Percentiles rank a stretch among this genome's conserved stretches.
Evolutionary conservation across 1,140 invertebrate species (phyloP).

Genomic region (Cyclina sinensis): DNA sequence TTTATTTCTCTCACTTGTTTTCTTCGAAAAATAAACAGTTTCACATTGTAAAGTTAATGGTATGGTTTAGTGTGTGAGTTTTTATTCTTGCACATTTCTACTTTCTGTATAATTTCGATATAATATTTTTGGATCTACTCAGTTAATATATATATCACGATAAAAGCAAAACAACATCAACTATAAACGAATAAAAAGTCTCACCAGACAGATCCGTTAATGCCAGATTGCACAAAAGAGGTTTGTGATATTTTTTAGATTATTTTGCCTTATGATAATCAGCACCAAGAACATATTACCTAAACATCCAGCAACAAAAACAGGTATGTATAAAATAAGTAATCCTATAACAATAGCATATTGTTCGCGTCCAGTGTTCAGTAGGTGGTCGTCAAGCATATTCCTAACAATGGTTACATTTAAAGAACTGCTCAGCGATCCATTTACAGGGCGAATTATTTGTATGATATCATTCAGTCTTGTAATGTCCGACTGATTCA

Average conservation of each 20-base stretch:
- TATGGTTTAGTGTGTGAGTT: too few relatives aligned
- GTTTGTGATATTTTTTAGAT: constrained; percentile 72
- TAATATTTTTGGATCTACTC: too few relatives aligned
- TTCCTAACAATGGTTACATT: not conserved
- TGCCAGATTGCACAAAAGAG: constrained; percentile 74
- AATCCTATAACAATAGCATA: constrained; percentile 38
- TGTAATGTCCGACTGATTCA: too few relatives aligned
- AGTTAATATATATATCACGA: too few relatives aligned
- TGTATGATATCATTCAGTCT: too few relatives aligned
- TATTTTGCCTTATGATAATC: constrained; percentile 60
- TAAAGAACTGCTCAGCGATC: not conserved
- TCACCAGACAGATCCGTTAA: constrained; percentile 73
- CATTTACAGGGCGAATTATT: too few relatives aligned
- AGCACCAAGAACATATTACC: constrained; percentile 70
- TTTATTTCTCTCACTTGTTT: too few relatives aligned
- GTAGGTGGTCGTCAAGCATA: constrained; percentile 6
- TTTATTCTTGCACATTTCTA: too few relatives aligned
- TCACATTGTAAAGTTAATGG: too few relatives aligned
- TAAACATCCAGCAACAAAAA: constrained; percentile 69
- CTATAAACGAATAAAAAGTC: constrained; percentile 1
- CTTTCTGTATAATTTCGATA: too few relatives aligned
- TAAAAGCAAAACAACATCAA: too few relatives aligned
- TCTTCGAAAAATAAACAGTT: too few relatives aligned
- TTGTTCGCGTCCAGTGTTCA: not conserved
- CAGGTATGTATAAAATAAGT: constrained; percentile 64